Conservation (phyloP, 2,113 vertebrate genomes). For the Reinhardtius hippoglossoides region DNA sequence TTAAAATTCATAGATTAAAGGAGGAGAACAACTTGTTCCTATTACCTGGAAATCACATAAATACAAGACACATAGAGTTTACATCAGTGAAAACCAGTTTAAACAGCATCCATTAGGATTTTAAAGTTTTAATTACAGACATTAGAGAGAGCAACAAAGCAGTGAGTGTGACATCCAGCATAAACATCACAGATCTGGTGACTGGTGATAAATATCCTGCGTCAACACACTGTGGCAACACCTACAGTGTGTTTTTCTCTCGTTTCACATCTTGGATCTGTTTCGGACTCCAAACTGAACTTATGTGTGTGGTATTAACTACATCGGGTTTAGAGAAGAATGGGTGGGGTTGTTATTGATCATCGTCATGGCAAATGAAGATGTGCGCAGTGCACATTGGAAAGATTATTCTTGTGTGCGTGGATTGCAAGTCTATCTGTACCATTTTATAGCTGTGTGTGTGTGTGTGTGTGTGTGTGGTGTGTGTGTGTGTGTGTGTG, state of each 20-base stretch:
- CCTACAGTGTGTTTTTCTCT: slow-evolving; percentile 24
- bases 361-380: slow-evolving; percentile 59
- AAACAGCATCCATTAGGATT: neutral
- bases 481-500: slow-evolving; percentile 8
- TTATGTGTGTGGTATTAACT: slow-evolving; percentile 17
- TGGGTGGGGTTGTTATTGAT: slow-evolving; percentile 69
- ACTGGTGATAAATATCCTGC: neutral
- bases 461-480: neutral
- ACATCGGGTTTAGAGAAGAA: slow-evolving; percentile 40
- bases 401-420: neutral
- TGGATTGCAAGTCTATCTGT: slow-evolving; percentile 13
- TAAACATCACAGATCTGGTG: slow-evolving; percentile 5
- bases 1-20: neutral
- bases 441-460: slow-evolving; percentile 7
- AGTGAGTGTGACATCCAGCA: slow-evolving; percentile 1
- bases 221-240: slow-evolving; percentile 11
- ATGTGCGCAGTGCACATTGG: slow-evolving; percentile 24
- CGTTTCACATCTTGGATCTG: slow-evolving; percentile 20
- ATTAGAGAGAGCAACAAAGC: neutral
- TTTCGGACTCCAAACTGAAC: slow-evolving; percentile 19
- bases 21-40: neutral
- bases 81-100: neutral
- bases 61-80: neutral
- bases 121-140: neutral
- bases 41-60: neutral